A percentile compares a stretch with the other conserved stretches of the same genome.
Conservation (phyloP, 1,140 invertebrate genomes). For the Aphelinus atriplicis region DNA sequence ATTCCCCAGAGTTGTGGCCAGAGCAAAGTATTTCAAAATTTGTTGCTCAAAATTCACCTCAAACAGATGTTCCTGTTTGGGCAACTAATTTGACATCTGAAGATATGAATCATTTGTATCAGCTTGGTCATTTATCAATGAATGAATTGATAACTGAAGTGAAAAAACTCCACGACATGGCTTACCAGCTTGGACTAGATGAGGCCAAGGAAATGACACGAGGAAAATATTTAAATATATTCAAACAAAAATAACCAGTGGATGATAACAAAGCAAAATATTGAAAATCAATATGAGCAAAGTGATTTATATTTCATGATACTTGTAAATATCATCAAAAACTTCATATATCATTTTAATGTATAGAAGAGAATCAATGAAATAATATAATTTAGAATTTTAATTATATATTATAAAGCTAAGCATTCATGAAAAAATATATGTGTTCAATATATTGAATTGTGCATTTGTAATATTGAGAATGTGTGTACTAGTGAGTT, state of each 20-base stretch:
- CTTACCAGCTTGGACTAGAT: conserved; percentile 92
- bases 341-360: no score
- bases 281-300: no score
- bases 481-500: no score
- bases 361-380: no score
- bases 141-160: conserved; percentile 89
- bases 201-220: conserved; percentile 97
- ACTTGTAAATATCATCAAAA: no score
- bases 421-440: no score
- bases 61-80: conserved; percentile 57
- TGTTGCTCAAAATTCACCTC: conserved; percentile 63
- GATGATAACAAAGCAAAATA: no score
- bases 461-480: no score
- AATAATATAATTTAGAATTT: no score
- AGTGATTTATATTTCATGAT: no score
- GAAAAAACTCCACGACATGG: conserved; percentile 90
- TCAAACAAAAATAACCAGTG: conserved; percentile 61
- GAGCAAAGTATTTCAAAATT: conserved; percentile 82
- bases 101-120: conserved; percentile 62
- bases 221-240: conserved; percentile 93
- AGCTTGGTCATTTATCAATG: conserved; percentile 82
- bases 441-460: no score
- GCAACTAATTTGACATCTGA: conserved; percentile 55
- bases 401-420: no score
- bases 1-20: conserved; percentile 93